These are phyloP conservation scores for Donacobius atricapilla DNA, from an alignment of 2,113 vertebrate genomes.

Conservation along the genomic window DNA sequence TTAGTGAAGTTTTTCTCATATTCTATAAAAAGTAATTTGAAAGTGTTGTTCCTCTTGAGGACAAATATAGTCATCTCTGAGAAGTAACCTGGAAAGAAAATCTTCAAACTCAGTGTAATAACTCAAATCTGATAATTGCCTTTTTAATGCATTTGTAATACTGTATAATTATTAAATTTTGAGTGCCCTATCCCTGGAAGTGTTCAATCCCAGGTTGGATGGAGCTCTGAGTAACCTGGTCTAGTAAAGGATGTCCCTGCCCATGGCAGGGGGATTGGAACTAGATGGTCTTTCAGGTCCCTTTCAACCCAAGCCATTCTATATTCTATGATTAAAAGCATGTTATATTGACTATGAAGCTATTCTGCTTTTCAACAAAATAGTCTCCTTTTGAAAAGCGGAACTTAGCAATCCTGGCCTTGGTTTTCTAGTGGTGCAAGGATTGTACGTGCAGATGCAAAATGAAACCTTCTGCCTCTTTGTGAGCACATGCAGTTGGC, in stretches of 20 bases:
- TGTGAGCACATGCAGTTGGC: rapidly evolving
- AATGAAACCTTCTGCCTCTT: neutral
- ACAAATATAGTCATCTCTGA: neutral
- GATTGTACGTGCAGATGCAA: neutral
- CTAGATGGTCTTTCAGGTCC: neutral
- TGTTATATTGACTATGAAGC: neutral
- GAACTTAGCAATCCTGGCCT: neutral
- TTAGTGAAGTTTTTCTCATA: neutral
- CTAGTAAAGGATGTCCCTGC: neutral
- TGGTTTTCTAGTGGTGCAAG: neutral
- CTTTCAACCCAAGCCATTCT: neutral
- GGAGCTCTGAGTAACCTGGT: neutral
- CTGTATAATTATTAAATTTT: neutral
- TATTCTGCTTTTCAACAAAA: neutral
- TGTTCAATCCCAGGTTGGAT: neutral
- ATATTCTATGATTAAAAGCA: neutral
- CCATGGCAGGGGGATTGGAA: neutral
- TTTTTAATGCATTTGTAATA: neutral
- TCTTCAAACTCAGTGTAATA: neutral
- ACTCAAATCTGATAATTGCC: neutral
- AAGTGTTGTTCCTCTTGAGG: neutral
- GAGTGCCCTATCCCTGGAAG: neutral
- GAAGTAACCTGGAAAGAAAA: neutral
- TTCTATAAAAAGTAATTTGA: neutral
- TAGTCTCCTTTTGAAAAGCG: neutral